Conservation (phyloP, 2,113 vertebrate genomes). For the Dascyllus trimaculatus region DNA sequence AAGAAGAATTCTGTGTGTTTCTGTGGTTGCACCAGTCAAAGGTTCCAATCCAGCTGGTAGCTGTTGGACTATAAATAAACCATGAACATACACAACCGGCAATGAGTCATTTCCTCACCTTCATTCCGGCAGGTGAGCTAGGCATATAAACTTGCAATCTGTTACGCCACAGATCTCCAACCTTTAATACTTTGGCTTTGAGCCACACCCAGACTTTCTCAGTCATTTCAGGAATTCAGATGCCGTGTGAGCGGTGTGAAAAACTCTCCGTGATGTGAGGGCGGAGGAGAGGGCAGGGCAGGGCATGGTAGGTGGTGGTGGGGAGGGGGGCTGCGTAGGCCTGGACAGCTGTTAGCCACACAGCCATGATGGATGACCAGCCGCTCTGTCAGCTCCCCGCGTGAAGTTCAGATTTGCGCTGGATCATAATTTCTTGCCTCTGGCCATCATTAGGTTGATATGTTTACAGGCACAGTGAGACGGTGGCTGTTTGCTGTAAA, state of each 20-base stretch:
- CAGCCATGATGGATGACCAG: conserved; percentile 63
- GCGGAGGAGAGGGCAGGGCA: conserved; percentile 42
- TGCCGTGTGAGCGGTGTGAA: conserved; percentile 52
- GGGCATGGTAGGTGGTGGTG: background rate
- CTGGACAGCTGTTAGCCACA: conserved; percentile 73
- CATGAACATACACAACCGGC: background rate
- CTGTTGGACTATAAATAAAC: background rate
- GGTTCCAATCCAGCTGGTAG: background rate
- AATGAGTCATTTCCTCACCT: background rate
- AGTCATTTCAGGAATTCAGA: conserved; percentile 42
- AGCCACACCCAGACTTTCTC: conserved; percentile 29
- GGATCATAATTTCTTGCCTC: conserved; percentile 51
- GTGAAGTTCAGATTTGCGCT: conserved; percentile 57
- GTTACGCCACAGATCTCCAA: background rate
- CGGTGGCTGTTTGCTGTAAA: conserved; percentile 39
- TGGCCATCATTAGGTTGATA: conserved; percentile 46
- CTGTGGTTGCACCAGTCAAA: background rate
- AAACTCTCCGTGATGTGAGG: conserved; percentile 31
- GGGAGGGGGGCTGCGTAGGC: background rate
- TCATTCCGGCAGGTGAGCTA: background rate
- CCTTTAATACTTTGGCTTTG: conserved; percentile 12
- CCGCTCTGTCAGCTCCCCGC: conserved; percentile 23
- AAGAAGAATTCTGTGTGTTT: background rate
- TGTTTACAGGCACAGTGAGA: conserved; percentile 29
- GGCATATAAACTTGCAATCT: background rate